These are phyloP conservation scores for Athrips mouffetella DNA, from an alignment of 2,888 invertebrate species.

Conservation along the genomic window DNA sequence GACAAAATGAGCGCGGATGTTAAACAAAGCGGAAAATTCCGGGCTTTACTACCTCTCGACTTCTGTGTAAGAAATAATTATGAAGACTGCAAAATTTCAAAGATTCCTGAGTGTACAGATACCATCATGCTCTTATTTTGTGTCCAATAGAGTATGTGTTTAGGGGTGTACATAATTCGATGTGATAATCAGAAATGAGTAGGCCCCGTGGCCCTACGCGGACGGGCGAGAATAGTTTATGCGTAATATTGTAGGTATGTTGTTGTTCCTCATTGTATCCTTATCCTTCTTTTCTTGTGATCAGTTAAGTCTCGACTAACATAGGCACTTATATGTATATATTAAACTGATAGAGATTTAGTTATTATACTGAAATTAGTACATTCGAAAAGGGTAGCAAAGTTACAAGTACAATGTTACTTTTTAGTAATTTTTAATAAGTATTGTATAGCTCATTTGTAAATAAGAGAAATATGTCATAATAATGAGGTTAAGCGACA, in stretches of 20 bases:
- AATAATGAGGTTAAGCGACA: slow-evolving; percentile 74
- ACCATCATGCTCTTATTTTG: too few species aligned
- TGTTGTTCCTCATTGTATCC: slow-evolving; percentile 68
- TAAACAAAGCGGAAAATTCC: too few species aligned
- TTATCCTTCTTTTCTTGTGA: slow-evolving; percentile 65
- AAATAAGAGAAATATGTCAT: slow-evolving; percentile 78
- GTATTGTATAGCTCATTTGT: slow-evolving; percentile 75
- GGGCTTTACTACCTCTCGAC: too few species aligned
- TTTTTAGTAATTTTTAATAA: slow-evolving; percentile 68
- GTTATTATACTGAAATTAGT: slow-evolving; percentile 55
- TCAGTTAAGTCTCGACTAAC: slow-evolving; percentile 74
- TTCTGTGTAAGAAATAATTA: too few species aligned
- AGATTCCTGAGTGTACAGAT: too few species aligned
- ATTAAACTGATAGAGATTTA: slow-evolving; percentile 47
- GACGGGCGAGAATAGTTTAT: slow-evolving; percentile 60
- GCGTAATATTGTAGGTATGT: slow-evolving; percentile 63
- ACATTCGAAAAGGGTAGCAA: slow-evolving; percentile 68
- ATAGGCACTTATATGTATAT: slow-evolving; percentile 61
- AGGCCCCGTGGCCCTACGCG: slow-evolving; percentile 38
- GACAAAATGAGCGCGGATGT: too few species aligned
- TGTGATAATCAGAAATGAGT: slow-evolving; percentile 74
- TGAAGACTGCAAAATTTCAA: too few species aligned
- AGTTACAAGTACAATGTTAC: slow-evolving; percentile 75
- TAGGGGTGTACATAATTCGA: slow-evolving; percentile 52
- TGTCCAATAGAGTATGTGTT: too few species aligned